Evolutionary conservation across 2,888 invertebrate species (phyloP).

Genomic region (Empis stercorea): DNA sequence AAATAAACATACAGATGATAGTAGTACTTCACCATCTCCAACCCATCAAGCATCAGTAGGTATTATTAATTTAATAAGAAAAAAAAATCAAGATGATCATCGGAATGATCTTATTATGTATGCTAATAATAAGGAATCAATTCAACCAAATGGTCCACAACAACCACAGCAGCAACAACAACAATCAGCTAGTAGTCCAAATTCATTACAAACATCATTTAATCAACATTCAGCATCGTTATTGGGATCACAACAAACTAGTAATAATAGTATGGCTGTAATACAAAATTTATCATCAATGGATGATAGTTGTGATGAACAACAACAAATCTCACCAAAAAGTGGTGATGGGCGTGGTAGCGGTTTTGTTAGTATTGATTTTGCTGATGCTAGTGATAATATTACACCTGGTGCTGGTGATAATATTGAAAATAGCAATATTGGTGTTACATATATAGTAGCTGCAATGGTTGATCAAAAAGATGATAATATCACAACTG

Average conservation of each 20-base stretch:
- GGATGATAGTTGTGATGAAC: no score
- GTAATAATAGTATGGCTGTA: constrained; percentile 1
- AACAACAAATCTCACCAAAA: neutral
- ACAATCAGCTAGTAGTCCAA: constrained; percentile 5
- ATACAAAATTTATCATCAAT: neutral
- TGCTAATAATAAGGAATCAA: constrained; percentile 8
- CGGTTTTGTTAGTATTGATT: neutral
- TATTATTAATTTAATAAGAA: constrained; percentile 8
- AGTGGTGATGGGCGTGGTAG: neutral
- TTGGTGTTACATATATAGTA: neutral
- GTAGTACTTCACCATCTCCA: constrained; percentile 14
- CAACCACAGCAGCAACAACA: constrained; percentile 7
- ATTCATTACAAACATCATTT: constrained; percentile 7
- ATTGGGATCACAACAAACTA: constrained; percentile 1
- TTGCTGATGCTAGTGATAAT: neutral
- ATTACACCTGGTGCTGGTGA: neutral
- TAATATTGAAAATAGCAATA: neutral
- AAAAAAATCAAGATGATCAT: constrained; percentile 4
- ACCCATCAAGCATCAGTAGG: constrained; percentile 9
- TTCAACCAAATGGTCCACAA: constrained; percentile 11
- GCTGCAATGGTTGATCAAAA: neutral
- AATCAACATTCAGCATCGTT: constrained; percentile 5
- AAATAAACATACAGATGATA: constrained; percentile 9
- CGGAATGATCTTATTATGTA: constrained; percentile 6
- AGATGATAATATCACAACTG: neutral